Evolutionary conservation across 2,113 vertebrate genomes (phyloP), one percentile per base, ranked within the genome.

Genomic region (Tragelaphus imberbis): DNA sequence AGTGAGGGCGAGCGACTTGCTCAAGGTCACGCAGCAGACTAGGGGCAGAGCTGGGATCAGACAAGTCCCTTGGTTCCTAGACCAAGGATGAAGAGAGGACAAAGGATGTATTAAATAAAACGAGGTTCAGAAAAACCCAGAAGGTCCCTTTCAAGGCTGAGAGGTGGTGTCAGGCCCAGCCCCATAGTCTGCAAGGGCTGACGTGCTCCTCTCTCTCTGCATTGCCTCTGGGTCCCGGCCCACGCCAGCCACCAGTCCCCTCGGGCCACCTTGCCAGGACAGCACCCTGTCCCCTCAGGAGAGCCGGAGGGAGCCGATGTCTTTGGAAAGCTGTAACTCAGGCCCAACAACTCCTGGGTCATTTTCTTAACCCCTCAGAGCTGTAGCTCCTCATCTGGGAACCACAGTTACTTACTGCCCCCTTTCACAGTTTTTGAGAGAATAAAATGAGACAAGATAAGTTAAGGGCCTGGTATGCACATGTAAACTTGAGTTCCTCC

Each of bases 121-220:
- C 17, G 15, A 7, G 4, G 16, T 21, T 12, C 25, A 12, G 85
- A 53, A 56, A 80, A 79, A 13, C 47, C 25, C 0, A 1, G 27
- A 51, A 14, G 11, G n/a, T 40, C 25, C n/a, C 51, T 33, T 77
- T 36, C 10, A 5, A 71, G 86, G 36, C 12, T n/a, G 36, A 55
- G 17, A 68, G 17, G 21, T 15, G 36, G 44, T 27, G n/a, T 30
- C 56, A 1, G 5, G 44, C 23, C 56, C 59, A 51, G n/a, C 55
- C 59, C 44, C 27, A 17, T 10, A 23, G 65, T 33, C 79, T 40
- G 40, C 75, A 27, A 53, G 16, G 40, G 71, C 84, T 2, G 4
- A 2, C 0, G 9, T 0, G 28, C 3, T 25, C 7, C 8, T 13
- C 9, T 49, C 28, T 30, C 17, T 14, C 28, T 4, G 0, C 1